Conservation (phyloP, 2,888 invertebrate genomes). For the Thymelicus sylvestris region DNA sequence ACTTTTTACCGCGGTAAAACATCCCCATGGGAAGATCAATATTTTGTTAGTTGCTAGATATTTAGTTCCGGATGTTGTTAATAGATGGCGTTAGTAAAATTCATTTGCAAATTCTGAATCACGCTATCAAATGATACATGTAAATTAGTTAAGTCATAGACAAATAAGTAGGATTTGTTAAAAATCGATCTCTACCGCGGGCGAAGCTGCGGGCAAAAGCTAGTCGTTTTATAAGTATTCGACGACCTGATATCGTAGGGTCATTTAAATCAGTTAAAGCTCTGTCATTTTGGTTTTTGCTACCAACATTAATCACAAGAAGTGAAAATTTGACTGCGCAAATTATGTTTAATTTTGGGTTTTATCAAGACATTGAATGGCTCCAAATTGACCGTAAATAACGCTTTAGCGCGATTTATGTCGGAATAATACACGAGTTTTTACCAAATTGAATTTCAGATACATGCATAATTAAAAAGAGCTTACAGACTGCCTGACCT, state of each 20-base stretch:
- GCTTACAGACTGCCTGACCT: conserved; percentile 12
- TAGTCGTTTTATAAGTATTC: conserved; percentile 1
- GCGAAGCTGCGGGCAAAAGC: too few species aligned
- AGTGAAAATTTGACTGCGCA: conserved; percentile 10
- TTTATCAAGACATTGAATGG: conserved; percentile 8
- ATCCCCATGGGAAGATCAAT: too few species aligned
- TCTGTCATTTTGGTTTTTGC: conserved; percentile 8
- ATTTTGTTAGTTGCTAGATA: too few species aligned
- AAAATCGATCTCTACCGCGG: too few species aligned
- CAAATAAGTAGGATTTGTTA: too few species aligned
- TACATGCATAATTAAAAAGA: conserved; percentile 22
- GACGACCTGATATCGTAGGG: not conserved
- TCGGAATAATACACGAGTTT: conserved; percentile 11
- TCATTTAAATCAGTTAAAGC: conserved; percentile 4
- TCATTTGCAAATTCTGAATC: too few species aligned
- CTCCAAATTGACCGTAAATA: conserved; percentile 13
- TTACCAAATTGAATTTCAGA: conserved; percentile 22
- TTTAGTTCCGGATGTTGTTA: too few species aligned
- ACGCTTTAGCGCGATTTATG: conserved; percentile 1
- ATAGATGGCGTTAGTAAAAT: too few species aligned
- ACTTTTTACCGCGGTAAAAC: too few species aligned
- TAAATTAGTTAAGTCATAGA: too few species aligned
- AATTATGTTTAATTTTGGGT: conserved; percentile 13
- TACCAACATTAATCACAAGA: conserved; percentile 3
- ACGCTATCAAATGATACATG: too few species aligned